phyloP scores from a whole-genome alignment of 2,888 invertebrate genomes.

The Aleiodes alternator region DNA sequence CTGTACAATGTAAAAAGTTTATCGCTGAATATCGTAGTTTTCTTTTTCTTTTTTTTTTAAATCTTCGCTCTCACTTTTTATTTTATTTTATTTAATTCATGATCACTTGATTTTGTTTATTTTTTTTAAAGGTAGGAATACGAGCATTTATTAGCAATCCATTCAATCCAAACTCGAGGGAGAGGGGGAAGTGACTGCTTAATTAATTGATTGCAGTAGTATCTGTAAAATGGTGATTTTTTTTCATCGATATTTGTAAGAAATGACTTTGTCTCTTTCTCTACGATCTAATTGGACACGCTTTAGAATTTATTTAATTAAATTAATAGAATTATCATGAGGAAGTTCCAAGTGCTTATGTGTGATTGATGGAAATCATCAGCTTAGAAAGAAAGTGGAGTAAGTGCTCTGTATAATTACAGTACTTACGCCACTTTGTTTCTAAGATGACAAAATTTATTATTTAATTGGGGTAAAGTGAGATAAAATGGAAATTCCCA shows the following conservation, averaged over 20 bases:
- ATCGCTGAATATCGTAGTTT: conserved; percentile 52
- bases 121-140: conserved; percentile 55
- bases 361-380: too few relatives aligned
- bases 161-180: conserved; percentile 65
- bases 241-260: conserved; percentile 28
- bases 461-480: too few relatives aligned
- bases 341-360: too few relatives aligned
- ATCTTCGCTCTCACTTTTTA: conserved; percentile 59
- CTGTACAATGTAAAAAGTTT: conserved; percentile 75
- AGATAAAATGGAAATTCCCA: too few relatives aligned
- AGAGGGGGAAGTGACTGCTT: conserved; percentile 64
- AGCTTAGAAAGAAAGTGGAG: too few relatives aligned
- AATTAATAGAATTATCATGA: conserved; percentile 1
- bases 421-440: too few relatives aligned
- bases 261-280: neutral
- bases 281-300: conserved; percentile 1
- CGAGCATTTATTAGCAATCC: conserved; percentile 66
- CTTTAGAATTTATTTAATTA: neutral
- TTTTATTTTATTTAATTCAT: conserved; percentile 13
- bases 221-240: conserved; percentile 60
- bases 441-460: too few relatives aligned
- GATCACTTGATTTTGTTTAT: conserved; percentile 11
- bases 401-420: too few relatives aligned
- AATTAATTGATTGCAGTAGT: conserved; percentile 69
- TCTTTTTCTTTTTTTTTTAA: conserved; percentile 62